phyloP scores from a whole-genome alignment of 2,113 vertebrate genomes.

The Osmerus mordax region DNA sequence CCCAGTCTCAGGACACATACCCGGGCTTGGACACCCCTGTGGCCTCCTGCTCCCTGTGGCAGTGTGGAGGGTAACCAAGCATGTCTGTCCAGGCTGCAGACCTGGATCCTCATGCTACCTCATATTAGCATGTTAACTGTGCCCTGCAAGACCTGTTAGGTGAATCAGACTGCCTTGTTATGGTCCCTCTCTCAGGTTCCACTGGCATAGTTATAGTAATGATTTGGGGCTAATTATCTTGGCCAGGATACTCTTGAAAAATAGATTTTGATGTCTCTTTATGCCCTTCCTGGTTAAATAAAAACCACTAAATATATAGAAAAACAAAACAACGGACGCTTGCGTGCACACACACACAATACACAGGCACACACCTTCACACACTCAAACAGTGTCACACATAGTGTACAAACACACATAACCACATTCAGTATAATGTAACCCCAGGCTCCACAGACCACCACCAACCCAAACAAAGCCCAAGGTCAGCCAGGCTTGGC shows the following conservation, averaged over 20 bases:
- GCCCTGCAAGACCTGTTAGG: too few relatives aligned
- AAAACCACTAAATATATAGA: too few relatives aligned
- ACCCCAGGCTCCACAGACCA: slow-evolving; percentile 29
- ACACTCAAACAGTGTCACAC: slow-evolving; percentile 4
- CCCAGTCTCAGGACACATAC: neutral
- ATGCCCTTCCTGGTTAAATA: too few relatives aligned
- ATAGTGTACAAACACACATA: neutral
- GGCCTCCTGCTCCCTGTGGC: neutral
- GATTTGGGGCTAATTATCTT: too few relatives aligned
- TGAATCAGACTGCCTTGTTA: too few relatives aligned
- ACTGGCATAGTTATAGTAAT: too few relatives aligned
- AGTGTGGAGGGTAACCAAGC: neutral
- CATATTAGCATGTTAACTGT: too few relatives aligned
- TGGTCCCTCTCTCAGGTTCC: too few relatives aligned
- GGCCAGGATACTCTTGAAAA: too few relatives aligned
- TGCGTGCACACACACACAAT: slow-evolving; percentile 21
- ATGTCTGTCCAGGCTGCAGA: neutral
- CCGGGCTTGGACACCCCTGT: neutral
- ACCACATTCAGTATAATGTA: neutral
- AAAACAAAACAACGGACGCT: neutral
- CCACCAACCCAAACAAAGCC: slow-evolving; percentile 56
- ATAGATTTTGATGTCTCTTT: too few relatives aligned
- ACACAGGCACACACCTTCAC: slow-evolving; percentile 12
- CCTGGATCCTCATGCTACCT: neutral
- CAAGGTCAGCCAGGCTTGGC: slow-evolving; percentile 53